Evolutionary conservation across 1,140 invertebrate species (phyloP).

Genomic region (Bombyx mandarina): DNA sequence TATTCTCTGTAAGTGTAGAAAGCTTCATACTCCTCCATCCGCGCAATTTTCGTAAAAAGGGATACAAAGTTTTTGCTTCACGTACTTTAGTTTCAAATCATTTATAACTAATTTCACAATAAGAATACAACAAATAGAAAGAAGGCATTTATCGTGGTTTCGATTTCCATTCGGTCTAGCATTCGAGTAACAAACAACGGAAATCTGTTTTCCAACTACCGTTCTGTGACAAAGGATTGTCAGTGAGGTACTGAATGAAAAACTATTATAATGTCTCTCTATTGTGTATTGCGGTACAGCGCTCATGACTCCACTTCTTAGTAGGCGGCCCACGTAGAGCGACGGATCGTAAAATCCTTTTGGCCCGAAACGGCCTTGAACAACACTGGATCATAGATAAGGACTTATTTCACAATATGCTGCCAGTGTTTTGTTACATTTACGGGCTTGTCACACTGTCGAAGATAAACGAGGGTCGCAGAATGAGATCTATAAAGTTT

Average conservation of each 20-base stretch:
- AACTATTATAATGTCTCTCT: conserved; percentile 6
- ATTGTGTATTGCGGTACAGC: conserved; percentile 6
- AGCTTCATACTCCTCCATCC: no score
- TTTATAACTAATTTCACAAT: no score
- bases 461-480: conserved; percentile 8
- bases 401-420: conserved; percentile 19
- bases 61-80: no score
- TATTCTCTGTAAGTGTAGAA: no score
- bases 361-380: conserved; percentile 19
- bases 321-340: conserved; percentile 17
- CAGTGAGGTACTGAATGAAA: conserved; percentile 2
- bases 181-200: no score
- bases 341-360: conserved; percentile 22
- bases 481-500: conserved; percentile 6
- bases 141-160: no score
- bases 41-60: no score
- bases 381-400: conserved; percentile 22
- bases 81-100: no score
- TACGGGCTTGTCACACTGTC: conserved; percentile 6
- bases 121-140: no score
- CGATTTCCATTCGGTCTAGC: no score
- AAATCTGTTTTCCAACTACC: no score
- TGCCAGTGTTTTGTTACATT: conserved; percentile 16
- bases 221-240: no score
- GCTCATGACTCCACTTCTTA: conserved; percentile 11